Conservation (phyloP, 1,140 invertebrate genomes). For the Ceratina calcarata region DNA sequence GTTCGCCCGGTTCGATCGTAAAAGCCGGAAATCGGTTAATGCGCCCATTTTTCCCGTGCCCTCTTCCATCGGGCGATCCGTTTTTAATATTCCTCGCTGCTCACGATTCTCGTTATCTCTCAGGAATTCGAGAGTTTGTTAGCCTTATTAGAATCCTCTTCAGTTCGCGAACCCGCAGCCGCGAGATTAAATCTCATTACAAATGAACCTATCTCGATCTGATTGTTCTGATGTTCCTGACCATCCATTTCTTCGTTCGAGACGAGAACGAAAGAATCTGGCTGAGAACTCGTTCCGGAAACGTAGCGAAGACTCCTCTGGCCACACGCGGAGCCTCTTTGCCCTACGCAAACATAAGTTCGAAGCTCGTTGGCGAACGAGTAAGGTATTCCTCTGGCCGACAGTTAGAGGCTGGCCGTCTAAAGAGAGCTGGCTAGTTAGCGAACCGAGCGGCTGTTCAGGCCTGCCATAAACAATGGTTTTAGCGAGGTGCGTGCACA, state of each 20-base stretch:
- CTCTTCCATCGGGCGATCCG: background rate
- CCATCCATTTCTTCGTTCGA: too few species aligned
- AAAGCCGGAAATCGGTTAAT: conserved; percentile 35
- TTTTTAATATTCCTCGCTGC: conserved; percentile 1
- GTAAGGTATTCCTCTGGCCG: conserved; percentile 34
- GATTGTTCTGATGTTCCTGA: too few species aligned
- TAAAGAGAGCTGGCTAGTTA: conserved; percentile 71
- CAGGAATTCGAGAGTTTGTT: too few species aligned
- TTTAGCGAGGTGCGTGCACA: conserved; percentile 73
- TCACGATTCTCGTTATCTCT: too few species aligned
- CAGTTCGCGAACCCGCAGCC: too few species aligned
- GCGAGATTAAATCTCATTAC: too few species aligned
- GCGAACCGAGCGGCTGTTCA: conserved; percentile 70
- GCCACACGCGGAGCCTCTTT: conserved; percentile 30
- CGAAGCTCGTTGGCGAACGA: background rate
- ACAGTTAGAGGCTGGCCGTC: conserved; percentile 42
- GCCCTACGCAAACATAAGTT: conserved; percentile 37
- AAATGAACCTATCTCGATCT: too few species aligned
- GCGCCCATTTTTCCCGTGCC: background rate
- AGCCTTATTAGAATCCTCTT: too few species aligned
- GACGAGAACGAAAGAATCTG: background rate
- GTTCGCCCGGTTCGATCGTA: conserved; percentile 29
- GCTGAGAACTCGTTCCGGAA: background rate
- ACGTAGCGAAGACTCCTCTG: background rate
- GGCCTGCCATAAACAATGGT: conserved; percentile 75